These are phyloP conservation scores for Plectrocnemia conspersa DNA, from an alignment of 1,140 invertebrate genomes.

Conservation along the genomic window DNA sequence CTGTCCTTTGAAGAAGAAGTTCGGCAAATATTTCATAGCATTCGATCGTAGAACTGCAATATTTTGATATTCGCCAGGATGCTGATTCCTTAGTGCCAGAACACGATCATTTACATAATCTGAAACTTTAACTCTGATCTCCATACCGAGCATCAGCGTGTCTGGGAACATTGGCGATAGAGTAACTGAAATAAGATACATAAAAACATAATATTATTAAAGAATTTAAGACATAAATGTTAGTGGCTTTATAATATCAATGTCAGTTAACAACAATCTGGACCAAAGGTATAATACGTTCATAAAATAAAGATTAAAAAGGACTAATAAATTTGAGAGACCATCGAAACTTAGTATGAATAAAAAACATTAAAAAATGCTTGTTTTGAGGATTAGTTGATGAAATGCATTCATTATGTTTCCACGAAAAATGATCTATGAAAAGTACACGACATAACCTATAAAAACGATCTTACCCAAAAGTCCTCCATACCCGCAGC, in stretches of 20 bases:
- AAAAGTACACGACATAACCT: neutral
- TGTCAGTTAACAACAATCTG: too few species aligned
- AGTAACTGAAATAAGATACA: slow-evolving; percentile 61
- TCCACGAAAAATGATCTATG: neutral
- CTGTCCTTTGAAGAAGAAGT: slow-evolving; percentile 93
- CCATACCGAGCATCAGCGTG: slow-evolving; percentile 89
- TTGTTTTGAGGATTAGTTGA: too few species aligned
- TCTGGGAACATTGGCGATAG: slow-evolving; percentile 89
- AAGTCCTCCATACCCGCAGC: slow-evolving; percentile 98
- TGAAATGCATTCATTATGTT: too few species aligned
- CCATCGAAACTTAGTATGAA: too few species aligned
- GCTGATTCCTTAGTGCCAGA: slow-evolving; percentile 71
- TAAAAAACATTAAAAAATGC: too few species aligned
- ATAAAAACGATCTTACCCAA: slow-evolving; percentile 57
- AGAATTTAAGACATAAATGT: too few species aligned
- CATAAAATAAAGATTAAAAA: too few species aligned
- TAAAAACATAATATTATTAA: slow-evolving; percentile 1
- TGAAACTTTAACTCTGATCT: slow-evolving; percentile 97
- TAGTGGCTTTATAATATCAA: too few species aligned
- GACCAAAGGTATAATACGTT: too few species aligned
- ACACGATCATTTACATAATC: slow-evolving; percentile 98
- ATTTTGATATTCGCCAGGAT: slow-evolving; percentile 81
- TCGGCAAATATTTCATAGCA: slow-evolving; percentile 98
- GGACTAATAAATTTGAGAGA: too few species aligned
- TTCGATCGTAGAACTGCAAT: slow-evolving; percentile 94